Evolutionary conservation across 2,797 vertebrate species (phyloP).

Genomic region (Coracias cyanogaster): DNA sequence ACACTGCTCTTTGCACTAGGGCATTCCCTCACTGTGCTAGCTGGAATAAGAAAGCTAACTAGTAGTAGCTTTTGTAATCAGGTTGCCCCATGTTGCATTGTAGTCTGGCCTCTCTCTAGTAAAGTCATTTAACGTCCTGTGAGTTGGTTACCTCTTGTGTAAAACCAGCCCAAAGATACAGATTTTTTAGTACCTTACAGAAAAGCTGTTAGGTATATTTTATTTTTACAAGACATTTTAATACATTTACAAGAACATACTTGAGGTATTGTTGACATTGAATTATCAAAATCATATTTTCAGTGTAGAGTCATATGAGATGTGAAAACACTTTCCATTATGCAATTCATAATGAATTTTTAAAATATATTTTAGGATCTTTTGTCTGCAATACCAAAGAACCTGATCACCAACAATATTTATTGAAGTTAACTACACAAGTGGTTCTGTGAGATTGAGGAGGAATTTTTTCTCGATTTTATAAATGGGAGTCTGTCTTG

Average conservation of each 20-base stretch:
- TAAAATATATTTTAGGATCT: neutral
- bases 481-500: neutral
- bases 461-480: neutral
- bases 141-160: neutral
- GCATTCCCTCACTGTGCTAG: neutral
- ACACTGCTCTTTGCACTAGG: neutral
- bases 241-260: neutral
- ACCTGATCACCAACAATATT: neutral
- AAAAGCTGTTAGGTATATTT: neutral
- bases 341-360: neutral
- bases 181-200: neutral
- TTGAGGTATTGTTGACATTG: neutral
- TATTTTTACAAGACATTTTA: neutral
- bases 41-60: neutral
- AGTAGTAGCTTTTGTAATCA: neutral
- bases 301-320: neutral
- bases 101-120: neutral
- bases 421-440: neutral
- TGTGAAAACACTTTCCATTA: neutral
- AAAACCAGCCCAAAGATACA: neutral
- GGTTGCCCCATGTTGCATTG: neutral
- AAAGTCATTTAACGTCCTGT: neutral
- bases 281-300: neutral
- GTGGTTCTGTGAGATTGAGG: neutral
- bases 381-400: neutral